Base-by-base conservation (phyloP, 2,113 vertebrate species). In the Pterocles gutturalis region DNA sequence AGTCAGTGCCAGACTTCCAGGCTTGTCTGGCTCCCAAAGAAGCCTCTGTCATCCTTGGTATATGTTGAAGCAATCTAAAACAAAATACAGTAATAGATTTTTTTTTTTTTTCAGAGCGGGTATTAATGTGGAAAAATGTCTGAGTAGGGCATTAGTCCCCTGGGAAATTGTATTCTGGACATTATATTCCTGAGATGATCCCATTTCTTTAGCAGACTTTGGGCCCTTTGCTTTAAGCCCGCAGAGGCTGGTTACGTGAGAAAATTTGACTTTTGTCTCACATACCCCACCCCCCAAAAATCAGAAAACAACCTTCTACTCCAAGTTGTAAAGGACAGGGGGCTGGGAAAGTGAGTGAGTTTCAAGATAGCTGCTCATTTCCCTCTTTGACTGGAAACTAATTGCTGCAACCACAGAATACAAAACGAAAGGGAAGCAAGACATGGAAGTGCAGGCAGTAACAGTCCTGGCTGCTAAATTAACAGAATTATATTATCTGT, bases 401-500 rank as follows among this genome's bases (percentile, higher is more conserved):
- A 97, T 95, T 97, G 96, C 89, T 90, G 76, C 87, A 92, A 83
- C 92, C 83, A 15, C 83, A 83, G 88, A 90, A 96, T 85, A 85
- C 81, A 85, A 96, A 97, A 96, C 92, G 43, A 97, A 97, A 96
- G 88, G 67, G 31, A 96, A 91, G 49, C 33, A 80, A 90, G 89
- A 96, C 93, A 93, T 92, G 95, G 95, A 97, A 92, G 96, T 46
- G 67, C 93, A 97, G 71, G 64, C 94, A 97, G 76, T 91, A 96
- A 91, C 78, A 91, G 93, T 96, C 83, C 85, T 97, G 95, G 94
- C 97, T 97, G 97, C 92, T 97, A 97, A 97, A 97, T 96, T 97
- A 98, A 97, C 85, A 88, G 89, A 98, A 96, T 96, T 94, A 73
- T 94, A 97, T 96, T 97, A 97, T 97, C 96, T 98, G 92, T 93